Percentiles rank a stretch among this genome's conserved stretches.
Conservation (phyloP, 2,888 invertebrate species). For the Polyommatus icarus region DNA sequence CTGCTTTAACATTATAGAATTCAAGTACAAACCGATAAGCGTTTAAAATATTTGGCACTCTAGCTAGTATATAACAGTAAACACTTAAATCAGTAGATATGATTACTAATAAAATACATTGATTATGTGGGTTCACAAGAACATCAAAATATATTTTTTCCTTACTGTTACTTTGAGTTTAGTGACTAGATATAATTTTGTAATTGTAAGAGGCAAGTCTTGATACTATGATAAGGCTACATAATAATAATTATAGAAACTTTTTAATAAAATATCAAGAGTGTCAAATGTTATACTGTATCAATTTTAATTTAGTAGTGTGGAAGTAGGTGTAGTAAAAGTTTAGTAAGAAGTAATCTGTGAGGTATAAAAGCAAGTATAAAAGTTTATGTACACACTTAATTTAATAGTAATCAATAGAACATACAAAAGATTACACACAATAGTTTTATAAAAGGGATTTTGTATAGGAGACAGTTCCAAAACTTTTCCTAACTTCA, state of each 20-base stretch:
- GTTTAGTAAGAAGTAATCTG: not conserved
- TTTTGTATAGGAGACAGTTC: not conserved
- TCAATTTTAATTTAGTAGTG: not conserved
- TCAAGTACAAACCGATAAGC: not conserved
- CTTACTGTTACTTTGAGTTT: not conserved
- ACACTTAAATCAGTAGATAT: conserved; percentile 13
- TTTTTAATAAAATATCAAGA: not conserved
- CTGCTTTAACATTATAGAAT: not conserved
- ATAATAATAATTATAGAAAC: not conserved
- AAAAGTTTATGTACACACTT: not conserved
- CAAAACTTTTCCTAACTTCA: not conserved
- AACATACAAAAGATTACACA: not conserved
- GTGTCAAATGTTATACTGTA: not conserved
- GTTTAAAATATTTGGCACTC: not conserved
- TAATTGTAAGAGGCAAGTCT: not conserved
- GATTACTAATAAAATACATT: conserved; percentile 23
- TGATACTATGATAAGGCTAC: not conserved
- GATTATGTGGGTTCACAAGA: conserved; percentile 22
- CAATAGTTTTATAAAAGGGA: not conserved
- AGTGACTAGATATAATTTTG: conserved; percentile 6
- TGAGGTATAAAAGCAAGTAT: conserved; percentile 14
- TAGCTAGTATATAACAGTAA: not conserved
- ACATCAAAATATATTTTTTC: conserved; percentile 23
- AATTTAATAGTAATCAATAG: not conserved
- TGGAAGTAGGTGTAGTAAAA: not conserved